Evolutionary conservation across 2,113 vertebrate species (phyloP), one percentile per base, ranked within the genome.

Genomic region (Ptychochromis oligacanthus): DNA sequence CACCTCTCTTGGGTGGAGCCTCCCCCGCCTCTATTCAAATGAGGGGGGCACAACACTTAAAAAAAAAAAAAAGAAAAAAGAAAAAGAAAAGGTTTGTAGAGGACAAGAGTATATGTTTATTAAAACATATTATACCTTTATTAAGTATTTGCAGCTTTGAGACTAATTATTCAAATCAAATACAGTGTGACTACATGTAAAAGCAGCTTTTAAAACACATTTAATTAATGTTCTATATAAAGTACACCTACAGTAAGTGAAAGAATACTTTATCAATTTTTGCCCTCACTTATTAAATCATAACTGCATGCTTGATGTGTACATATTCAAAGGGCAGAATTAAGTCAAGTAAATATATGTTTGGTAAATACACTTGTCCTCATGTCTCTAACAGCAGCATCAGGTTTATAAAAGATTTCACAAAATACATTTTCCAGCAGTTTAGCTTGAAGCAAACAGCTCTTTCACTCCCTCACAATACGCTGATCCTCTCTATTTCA

Each of bases 1-100:
- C 81, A 95, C 94, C 95, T 95, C 94, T 88, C 94, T 93, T 88
- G 93, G 94, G 93, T 88, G 94, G 94, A 94, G 95, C 95, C 93
- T 94, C 86, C 85, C 81, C 93, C 89, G 77, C 91, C 90, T 94
- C 91, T 85, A 96, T 96, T 95, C 93, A 96, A 96, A 91, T 92
- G 94, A 95, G 88, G 80, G 55, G 89, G 91, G 91, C 94, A 90
- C 85, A 94, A 90, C 91, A 92, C 86, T 93, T 91, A 24, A 61
- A 81, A 75, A 84, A 83, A 80, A 84, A 94, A 94, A 95, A 94
- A 82, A 59, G 57, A 34, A 38, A 31, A 15, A 49, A n/a, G 20
- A n/a, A n/a, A n/a, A n/a, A n/a, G n/a, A n/a, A 11, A 75, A 43
- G 26, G 62, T 91, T 89, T 86, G n/a, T 67, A 74, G 22, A 83